Evolutionary conservation across 1,140 invertebrate species (phyloP).

Genomic region (Aphis craccivora): DNA sequence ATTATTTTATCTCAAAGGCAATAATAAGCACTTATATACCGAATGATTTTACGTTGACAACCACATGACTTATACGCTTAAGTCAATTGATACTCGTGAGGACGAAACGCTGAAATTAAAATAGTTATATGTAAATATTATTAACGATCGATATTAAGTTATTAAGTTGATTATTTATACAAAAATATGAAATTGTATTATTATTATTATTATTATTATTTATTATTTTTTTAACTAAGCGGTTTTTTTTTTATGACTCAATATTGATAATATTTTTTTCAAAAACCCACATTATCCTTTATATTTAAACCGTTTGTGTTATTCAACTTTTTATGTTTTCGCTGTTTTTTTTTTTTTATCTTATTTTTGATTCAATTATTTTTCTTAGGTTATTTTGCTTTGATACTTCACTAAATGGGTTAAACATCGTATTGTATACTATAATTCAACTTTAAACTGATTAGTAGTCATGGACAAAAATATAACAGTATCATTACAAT

Average conservation of each 20-base stretch:
- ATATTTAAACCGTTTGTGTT: not conserved
- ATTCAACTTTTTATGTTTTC: not conserved
- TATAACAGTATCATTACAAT: not conserved
- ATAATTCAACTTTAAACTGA: slow-evolving; percentile 4
- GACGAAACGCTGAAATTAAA: not conserved
- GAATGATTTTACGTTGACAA: not conserved
- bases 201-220: no score
- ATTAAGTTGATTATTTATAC: no score
- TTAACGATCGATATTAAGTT: not conserved
- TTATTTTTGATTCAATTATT: not conserved
- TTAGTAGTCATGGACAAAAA: not conserved
- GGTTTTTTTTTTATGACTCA: not conserved
- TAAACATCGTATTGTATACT: not conserved
- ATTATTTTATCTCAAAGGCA: not conserved
- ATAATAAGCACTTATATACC: not conserved
- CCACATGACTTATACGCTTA: not conserved
- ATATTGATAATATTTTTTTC: not conserved
- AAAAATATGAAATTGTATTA: not conserved
- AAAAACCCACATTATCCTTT: not conserved
- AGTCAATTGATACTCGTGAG: not conserved
- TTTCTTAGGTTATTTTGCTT: not conserved
- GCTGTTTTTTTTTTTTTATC: not conserved
- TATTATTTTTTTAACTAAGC: not conserved
- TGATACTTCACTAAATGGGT: not conserved
- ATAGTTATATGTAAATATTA: no score